Evolutionary conservation across 1,140 invertebrate genomes (phyloP).

Genomic region (Dendrolimus kikuchii): DNA sequence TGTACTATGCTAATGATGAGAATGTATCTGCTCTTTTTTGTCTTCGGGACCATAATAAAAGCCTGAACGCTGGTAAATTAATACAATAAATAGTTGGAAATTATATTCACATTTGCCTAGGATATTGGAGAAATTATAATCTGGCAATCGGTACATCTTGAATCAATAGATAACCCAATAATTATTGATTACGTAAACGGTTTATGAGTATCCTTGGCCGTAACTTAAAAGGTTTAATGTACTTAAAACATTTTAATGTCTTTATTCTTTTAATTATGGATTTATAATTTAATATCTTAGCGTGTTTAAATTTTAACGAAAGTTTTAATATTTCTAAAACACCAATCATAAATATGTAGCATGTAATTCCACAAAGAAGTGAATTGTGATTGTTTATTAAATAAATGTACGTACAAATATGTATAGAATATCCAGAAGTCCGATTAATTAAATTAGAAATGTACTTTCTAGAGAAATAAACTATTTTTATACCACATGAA

Average conservation of each 20-base stretch:
- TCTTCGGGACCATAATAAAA: slow-evolving; percentile 21
- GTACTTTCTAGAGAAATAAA: slow-evolving; percentile 37
- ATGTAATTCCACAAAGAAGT: slow-evolving; percentile 26
- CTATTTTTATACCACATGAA: slow-evolving; percentile 63
- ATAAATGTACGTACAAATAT: slow-evolving; percentile 63
- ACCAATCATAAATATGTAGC: slow-evolving; percentile 38
- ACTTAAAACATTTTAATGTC: slow-evolving; percentile 36
- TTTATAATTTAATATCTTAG: slow-evolving; percentile 11
- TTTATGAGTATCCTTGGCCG: slow-evolving; percentile 11
- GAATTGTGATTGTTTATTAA: slow-evolving; percentile 52
- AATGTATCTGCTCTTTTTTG: slow-evolving; percentile 11
- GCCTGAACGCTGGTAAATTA: slow-evolving; percentile 7
- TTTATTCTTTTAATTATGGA: slow-evolving; percentile 19
- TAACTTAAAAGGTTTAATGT: slow-evolving; percentile 39
- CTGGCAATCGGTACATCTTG: too few relatives aligned
- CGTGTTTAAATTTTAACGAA: slow-evolving; percentile 7
- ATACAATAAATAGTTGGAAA: too few relatives aligned
- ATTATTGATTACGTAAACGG: too few relatives aligned
- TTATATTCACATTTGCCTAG: too few relatives aligned
- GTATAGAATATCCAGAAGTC: slow-evolving; percentile 50
- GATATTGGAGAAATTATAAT: too few relatives aligned
- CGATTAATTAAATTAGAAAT: slow-evolving; percentile 36
- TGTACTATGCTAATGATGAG: slow-evolving; percentile 1
- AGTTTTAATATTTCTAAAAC: slow-evolving; percentile 14
- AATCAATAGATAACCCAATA: too few relatives aligned